A percentile compares a stretch with the other conserved stretches of the same genome.
Evolutionary conservation across 2,797 vertebrate species (phyloP).

Genomic region (Pelobates cultripes): DNA sequence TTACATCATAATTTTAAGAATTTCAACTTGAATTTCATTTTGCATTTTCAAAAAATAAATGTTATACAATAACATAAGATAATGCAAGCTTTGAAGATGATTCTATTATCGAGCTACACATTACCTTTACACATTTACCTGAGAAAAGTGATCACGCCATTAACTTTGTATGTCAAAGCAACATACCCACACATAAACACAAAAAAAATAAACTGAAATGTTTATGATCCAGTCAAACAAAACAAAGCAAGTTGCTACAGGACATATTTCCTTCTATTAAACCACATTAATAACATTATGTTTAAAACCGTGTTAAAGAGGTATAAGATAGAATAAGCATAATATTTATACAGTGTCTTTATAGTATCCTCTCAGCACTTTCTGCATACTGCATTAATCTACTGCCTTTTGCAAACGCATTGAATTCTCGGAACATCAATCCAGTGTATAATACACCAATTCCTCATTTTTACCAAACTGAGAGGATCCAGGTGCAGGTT

Average conservation of each 20-base stretch:
- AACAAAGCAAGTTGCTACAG: slow-evolving; percentile 24
- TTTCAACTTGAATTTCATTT: no score
- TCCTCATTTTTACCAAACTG: slow-evolving; percentile 58
- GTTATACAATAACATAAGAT: no score
- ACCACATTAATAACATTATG: slow-evolving; percentile 27
- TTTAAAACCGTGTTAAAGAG: slow-evolving; percentile 29
- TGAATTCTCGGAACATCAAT: slow-evolving; percentile 57
- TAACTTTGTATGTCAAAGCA: no score
- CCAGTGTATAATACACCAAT: slow-evolving; percentile 44
- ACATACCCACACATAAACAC: no score
- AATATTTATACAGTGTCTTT: slow-evolving; percentile 38
- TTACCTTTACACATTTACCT: no score
- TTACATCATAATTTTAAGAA: no score
- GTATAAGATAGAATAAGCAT: slow-evolving; percentile 28
- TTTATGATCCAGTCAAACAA: neutral
- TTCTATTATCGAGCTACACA: no score
- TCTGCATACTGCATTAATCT: slow-evolving; percentile 35
- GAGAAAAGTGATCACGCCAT: no score
- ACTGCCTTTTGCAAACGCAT: slow-evolving; percentile 21
- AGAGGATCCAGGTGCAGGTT: slow-evolving; percentile 71
- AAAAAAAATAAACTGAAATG: no score
- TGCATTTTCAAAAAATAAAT: no score
- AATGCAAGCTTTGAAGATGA: no score
- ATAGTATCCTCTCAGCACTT: slow-evolving; percentile 12
- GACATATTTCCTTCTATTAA: slow-evolving; percentile 21